These are phyloP conservation scores for Heliconius aoede DNA, from an alignment of 2,888 invertebrate genomes.

Conservation along the genomic window DNA sequence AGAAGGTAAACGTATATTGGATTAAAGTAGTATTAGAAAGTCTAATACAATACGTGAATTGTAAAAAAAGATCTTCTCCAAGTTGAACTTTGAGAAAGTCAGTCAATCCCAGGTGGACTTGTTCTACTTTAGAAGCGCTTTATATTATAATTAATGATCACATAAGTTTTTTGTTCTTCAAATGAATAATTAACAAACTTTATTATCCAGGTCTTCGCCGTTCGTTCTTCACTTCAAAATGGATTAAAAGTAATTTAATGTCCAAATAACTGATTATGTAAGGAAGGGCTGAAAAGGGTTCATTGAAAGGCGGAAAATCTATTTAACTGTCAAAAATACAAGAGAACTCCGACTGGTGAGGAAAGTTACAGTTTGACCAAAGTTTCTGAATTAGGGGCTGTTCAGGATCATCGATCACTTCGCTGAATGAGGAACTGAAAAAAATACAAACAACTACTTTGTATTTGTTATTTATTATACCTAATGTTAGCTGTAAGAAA, in stretches of 20 bases:
- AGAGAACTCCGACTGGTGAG: conserved; percentile 36
- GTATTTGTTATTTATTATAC: neutral
- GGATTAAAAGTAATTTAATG: conserved; percentile 41
- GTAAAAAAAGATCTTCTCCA: neutral
- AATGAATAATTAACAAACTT: conserved; percentile 31
- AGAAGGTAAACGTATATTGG: neutral
- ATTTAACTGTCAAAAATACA: conserved; percentile 47
- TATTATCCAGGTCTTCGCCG: conserved; percentile 27
- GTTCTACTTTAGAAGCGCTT: conserved; percentile 15
- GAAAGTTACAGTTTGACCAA: conserved; percentile 33
- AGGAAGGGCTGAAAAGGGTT: conserved; percentile 37
- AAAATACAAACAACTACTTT: conserved; percentile 19
- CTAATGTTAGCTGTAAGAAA: neutral
- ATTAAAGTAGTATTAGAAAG: no score
- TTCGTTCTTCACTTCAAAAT: conserved; percentile 29
- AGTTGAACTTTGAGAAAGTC: neutral
- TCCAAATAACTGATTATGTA: conserved; percentile 39
- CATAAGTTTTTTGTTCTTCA: conserved; percentile 18
- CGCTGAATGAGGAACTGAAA: neutral
- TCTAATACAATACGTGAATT: neutral
- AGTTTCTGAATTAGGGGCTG: conserved; percentile 37
- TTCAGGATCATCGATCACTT: conserved; percentile 39
- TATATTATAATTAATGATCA: conserved; percentile 26
- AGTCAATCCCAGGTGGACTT: conserved; percentile 21
- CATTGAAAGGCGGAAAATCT: conserved; percentile 40